These are phyloP conservation scores for Gobio occitaniae DNA, from an alignment of 2,797 vertebrate species.

Conservation along the genomic window DNA sequence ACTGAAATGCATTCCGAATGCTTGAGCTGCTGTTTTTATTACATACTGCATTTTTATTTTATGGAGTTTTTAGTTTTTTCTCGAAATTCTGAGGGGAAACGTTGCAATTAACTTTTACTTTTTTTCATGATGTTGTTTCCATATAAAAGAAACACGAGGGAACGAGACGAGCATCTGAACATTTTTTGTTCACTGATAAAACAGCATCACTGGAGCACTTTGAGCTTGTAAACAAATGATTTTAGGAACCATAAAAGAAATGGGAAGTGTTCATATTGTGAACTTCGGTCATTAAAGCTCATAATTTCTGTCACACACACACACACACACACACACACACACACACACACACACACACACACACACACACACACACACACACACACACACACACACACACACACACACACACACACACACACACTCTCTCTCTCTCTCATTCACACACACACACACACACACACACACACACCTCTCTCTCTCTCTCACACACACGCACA, in stretches of 20 bases:
- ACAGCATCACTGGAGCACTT: neutral
- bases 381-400: too few relatives aligned
- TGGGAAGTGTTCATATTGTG: neutral
- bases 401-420: too few relatives aligned
- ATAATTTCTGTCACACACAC: too few relatives aligned
- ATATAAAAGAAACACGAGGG: neutral
- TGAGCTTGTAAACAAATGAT: neutral
- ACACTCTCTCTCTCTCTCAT: too few relatives aligned
- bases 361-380: too few relatives aligned
- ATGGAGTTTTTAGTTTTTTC: too few relatives aligned
- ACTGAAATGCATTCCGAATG: neutral
- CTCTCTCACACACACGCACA: too few relatives aligned
- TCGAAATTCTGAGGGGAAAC: too few relatives aligned
- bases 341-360: too few relatives aligned
- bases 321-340: too few relatives aligned
- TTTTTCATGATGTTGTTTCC: neutral
- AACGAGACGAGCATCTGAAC: neutral
- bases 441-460: too few relatives aligned
- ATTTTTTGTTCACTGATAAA: neutral
- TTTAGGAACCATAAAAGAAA: neutral
- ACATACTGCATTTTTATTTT: neutral
- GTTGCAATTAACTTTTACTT: neutral
- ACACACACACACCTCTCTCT: too few relatives aligned
- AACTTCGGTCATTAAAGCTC: neutral
- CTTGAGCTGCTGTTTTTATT: neutral